Evolutionary conservation across 1,140 invertebrate genomes (phyloP).

Genomic region (Panagrolaimus sp.): DNA sequence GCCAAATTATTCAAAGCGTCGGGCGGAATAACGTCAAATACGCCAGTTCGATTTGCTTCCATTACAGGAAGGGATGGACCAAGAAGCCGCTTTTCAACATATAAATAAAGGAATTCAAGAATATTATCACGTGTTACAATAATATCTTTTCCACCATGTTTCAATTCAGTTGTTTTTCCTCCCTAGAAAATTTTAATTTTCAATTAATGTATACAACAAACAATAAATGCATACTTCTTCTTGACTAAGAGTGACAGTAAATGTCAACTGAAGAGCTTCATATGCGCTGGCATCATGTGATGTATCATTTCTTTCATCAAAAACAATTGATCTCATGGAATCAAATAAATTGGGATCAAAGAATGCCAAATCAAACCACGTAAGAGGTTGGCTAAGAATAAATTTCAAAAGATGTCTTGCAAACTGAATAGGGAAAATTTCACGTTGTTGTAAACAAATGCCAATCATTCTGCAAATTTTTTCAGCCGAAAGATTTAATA

Average conservation of each 20-base stretch:
- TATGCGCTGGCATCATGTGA: slow-evolving; percentile 69
- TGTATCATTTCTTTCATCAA: slow-evolving; percentile 68
- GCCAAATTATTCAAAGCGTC: slow-evolving; percentile 80
- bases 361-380: slow-evolving; percentile 95
- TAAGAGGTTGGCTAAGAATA: slow-evolving; percentile 79
- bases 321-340: slow-evolving; percentile 83
- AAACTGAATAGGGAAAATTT: slow-evolving; percentile 93
- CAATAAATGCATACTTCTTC: not conserved
- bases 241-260: slow-evolving; percentile 62
- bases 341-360: slow-evolving; percentile 96
- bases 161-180: slow-evolving; percentile 65
- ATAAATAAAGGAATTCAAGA: slow-evolving; percentile 93
- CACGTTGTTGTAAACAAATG: too few relatives aligned
- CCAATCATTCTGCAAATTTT: too few relatives aligned
- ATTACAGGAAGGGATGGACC: slow-evolving; percentile 86
- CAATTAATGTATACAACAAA: slow-evolving; percentile 71
- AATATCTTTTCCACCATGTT: slow-evolving; percentile 79
- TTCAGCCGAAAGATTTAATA: slow-evolving; percentile 62
- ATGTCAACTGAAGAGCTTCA: slow-evolving; percentile 75
- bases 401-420: slow-evolving; percentile 94
- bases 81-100: slow-evolving; percentile 91
- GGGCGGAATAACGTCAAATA: slow-evolving; percentile 89
- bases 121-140: slow-evolving; percentile 86
- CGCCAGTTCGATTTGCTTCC: slow-evolving; percentile 82
- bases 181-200: slow-evolving; percentile 67